Percentiles rank a stretch among this genome's conserved stretches.
Conservation (phyloP, 1,140 invertebrate genomes). For the Gerris buenoi region DNA sequence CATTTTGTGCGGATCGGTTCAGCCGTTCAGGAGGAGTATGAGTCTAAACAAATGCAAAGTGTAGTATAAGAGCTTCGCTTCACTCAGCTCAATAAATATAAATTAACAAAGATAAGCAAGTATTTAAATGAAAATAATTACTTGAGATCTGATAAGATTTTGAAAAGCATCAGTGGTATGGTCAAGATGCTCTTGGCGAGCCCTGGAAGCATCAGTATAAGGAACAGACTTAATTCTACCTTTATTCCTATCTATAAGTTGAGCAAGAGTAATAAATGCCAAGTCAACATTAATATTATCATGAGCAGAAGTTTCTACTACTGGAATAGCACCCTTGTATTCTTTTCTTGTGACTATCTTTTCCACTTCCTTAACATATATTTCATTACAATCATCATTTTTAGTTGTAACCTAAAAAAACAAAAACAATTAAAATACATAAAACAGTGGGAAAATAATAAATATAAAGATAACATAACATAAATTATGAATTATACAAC, state of each 20-base stretch:
- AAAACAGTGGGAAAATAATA: no score
- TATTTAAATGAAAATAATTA: no score
- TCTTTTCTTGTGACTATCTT: constrained; percentile 78
- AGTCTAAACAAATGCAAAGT: no score
- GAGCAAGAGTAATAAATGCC: constrained; percentile 81
- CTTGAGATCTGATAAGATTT: constrained; percentile 63
- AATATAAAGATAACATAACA: no score
- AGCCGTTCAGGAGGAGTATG: no score
- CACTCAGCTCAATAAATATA: no score
- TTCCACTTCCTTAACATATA: constrained; percentile 77
- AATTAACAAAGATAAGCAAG: no score
- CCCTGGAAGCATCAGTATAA: constrained; percentile 71
- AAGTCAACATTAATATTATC: constrained; percentile 94
- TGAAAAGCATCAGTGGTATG: constrained; percentile 75
- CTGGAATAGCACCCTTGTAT: constrained; percentile 70
- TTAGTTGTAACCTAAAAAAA: constrained; percentile 56
- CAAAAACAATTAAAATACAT: background rate
- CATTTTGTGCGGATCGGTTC: no score
- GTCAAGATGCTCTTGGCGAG: constrained; percentile 75
- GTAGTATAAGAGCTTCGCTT: no score
- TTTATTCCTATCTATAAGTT: constrained; percentile 71
- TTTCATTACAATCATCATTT: constrained; percentile 82
- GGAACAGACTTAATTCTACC: constrained; percentile 54
- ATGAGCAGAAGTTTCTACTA: constrained; percentile 90
- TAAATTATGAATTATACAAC: no score